Evolutionary conservation across 2,888 invertebrate genomes (phyloP).

Genomic region (Timema cristinae): DNA sequence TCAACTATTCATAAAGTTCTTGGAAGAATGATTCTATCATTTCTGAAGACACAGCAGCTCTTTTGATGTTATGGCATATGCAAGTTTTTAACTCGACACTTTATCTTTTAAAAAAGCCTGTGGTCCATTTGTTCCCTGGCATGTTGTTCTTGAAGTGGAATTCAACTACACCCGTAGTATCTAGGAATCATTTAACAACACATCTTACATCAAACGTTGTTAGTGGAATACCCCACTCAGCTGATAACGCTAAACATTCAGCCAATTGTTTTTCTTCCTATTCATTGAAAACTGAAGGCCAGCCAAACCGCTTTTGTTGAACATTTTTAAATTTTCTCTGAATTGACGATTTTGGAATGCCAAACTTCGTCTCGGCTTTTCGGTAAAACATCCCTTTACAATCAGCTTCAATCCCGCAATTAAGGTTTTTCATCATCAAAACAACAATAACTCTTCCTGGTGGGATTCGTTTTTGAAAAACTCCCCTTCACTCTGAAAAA

Average conservation of each 20-base stretch:
- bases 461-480: neutral
- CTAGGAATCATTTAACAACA: neutral
- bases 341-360: neutral
- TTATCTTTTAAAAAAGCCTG: neutral
- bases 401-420: neutral
- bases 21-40: slow-evolving; percentile 4
- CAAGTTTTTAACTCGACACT: slow-evolving; percentile 1
- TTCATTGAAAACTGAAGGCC: slow-evolving; percentile 5
- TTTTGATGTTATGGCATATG: slow-evolving; percentile 5
- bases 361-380: slow-evolving; percentile 3
- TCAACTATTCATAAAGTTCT: neutral
- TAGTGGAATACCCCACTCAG: slow-evolving; percentile 10
- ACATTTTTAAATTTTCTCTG: slow-evolving; percentile 10
- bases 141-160: neutral
- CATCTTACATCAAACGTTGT: slow-evolving; percentile 8
- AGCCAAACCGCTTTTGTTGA: neutral
- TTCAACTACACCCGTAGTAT: slow-evolving; percentile 2
- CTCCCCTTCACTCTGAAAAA: neutral
- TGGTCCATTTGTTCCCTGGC: slow-evolving; percentile 5
- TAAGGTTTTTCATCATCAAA: neutral
- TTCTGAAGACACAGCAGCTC: slow-evolving; percentile 6
- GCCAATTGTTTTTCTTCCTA: slow-evolving; percentile 1
- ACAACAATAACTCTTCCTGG: neutral
- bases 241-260: slow-evolving; percentile 1
- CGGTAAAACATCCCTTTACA: neutral